These are phyloP conservation scores for Brachypteracias leptosomus DNA, from an alignment of 2,113 vertebrate species.

Conservation along the genomic window DNA sequence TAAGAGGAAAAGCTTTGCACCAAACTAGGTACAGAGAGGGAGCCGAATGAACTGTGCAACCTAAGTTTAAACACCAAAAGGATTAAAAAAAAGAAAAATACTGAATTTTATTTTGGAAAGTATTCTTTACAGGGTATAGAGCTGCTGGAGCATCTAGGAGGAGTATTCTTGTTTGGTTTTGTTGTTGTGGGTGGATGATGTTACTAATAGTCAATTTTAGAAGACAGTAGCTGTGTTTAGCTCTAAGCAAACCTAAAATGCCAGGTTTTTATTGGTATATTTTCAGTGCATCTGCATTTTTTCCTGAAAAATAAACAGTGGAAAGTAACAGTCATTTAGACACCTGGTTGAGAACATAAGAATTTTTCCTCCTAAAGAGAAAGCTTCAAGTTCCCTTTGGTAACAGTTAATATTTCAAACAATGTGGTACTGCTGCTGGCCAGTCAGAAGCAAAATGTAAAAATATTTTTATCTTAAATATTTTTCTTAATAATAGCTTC, in stretches of 20 bases:
- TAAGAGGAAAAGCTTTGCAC: neutral
- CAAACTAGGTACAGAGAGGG: neutral
- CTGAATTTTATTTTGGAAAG: neutral
- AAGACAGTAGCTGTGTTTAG: neutral
- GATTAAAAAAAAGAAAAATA: neutral
- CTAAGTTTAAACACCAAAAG: neutral
- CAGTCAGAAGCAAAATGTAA: neutral
- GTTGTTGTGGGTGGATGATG: neutral
- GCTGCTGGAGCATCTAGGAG: neutral
- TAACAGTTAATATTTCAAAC: neutral
- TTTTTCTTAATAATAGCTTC: neutral
- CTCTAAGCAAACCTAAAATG: neutral
- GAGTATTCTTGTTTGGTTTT: neutral
- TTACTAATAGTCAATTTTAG: neutral
- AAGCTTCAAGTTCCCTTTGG: neutral
- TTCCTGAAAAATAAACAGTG: neutral
- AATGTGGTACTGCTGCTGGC: neutral
- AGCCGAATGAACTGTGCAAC: neutral
- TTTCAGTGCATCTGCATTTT: neutral
- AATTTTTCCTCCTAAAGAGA: neutral
- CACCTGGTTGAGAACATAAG: neutral
- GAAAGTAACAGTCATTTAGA: neutral
- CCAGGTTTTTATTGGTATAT: neutral
- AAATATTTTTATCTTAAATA: slow-evolving; percentile 2
- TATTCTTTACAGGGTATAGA: neutral